Base-by-base conservation (phyloP, 1,140 invertebrate genomes). In the Drosophila pallidifrons region DNA sequence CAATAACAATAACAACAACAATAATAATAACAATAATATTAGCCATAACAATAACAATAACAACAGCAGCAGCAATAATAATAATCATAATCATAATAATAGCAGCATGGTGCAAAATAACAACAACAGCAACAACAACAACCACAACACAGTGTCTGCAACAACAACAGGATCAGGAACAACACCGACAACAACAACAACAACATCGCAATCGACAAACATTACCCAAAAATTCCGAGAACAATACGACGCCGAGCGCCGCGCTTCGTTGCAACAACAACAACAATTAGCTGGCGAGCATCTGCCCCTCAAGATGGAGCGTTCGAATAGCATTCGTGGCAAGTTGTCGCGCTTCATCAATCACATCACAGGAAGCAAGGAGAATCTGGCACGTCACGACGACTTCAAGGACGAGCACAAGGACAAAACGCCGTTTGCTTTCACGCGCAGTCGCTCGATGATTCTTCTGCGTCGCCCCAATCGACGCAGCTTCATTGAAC, bases 361-460 rank as follows among this genome's bases (percentile, higher is more conserved):
- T 30, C 87, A 86, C 6, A 47, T 93, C 15, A 92, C 91, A 0
- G 80, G 87, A 59, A 93, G 92, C 73, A 92, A 83, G 55, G 89
- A 91, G 20, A 91, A 87, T 70, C 15, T 91, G 20, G 35, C 70
- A 11, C 32, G 66, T 10, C 57, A 8, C 51, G 72, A 89, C 43
- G 81, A 88, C 25, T 32, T 65, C 1, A 71, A 72, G 32, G 86
- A 91, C 13, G 79, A 74, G n/a, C 57, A 77, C 45, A 61, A 77
- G 10, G 49, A 54, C 30, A 70, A 79, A n/a, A 67, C 73, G 8
- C 91, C 91, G 0, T 92, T 77, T 28, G 80, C 82, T 5, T 92
- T 92, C 13, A 91, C 82, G 10, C 87, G 92, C 0, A 93, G 92
- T 72, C 82, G 91, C 16, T 92, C 89, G 5, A 91, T 93, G 87